Evolutionary conservation across 2,797 vertebrate species (phyloP).

Genomic region (Pempheris klunzingeri): DNA sequence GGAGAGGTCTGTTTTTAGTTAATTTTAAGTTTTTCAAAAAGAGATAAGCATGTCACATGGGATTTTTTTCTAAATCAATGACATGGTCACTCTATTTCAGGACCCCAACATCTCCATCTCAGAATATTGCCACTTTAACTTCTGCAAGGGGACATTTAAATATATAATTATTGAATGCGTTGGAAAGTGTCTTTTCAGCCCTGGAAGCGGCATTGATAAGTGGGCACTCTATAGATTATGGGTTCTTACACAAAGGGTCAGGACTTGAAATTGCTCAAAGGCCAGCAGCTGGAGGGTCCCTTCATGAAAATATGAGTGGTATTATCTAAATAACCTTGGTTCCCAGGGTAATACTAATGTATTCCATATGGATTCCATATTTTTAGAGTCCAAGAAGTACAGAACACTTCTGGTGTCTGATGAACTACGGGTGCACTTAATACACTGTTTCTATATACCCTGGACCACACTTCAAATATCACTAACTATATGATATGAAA

Average conservation of each 20-base stretch:
- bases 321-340: conserved; percentile 38
- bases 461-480: too few species aligned
- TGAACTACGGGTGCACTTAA: neutral
- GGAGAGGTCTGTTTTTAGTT: neutral
- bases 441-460: neutral
- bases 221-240: conserved; percentile 50
- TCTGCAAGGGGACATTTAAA: conserved; percentile 34
- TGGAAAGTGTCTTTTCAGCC: conserved; percentile 25
- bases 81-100: conserved; percentile 8
- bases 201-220: conserved; percentile 33
- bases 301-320: conserved; percentile 34
- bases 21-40: neutral
- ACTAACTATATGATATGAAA: neutral
- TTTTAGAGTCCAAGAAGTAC: conserved; percentile 4
- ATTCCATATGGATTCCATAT: conserved; percentile 40
- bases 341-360: conserved; percentile 26
- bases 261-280: conserved; percentile 31
- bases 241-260: conserved; percentile 55
- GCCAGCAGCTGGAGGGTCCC: conserved; percentile 38
- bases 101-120: neutral
- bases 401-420: conserved; percentile 1
- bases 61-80: neutral
- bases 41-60: neutral
- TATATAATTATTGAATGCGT: conserved; percentile 26
- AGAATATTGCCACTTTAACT: neutral